phyloP scores from a whole-genome alignment of 2,113 vertebrate genomes.

The Tetrao urogallus region DNA sequence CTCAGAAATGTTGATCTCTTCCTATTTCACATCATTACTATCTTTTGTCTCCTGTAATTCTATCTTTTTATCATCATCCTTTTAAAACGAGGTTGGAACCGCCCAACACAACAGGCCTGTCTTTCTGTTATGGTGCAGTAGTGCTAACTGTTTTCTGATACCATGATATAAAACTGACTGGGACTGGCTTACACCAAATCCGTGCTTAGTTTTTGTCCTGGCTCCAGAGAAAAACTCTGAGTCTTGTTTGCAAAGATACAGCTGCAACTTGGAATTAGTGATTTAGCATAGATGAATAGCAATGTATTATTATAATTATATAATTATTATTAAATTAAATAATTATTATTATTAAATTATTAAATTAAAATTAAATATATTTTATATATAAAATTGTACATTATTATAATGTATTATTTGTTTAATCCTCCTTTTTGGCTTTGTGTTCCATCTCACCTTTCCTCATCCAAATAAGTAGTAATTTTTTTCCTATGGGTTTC shows the following conservation, averaged over 20 bases:
- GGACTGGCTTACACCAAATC: rapidly evolving
- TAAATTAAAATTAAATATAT: no score
- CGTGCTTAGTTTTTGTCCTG: neutral
- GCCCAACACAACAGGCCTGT: neutral
- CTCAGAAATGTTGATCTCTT: neutral
- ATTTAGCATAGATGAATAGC: neutral
- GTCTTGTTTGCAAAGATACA: neutral
- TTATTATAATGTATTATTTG: neutral
- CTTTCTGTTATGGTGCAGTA: neutral
- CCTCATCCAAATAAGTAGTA: neutral
- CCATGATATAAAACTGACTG: neutral
- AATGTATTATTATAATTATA: neutral
- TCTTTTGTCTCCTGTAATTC: neutral
- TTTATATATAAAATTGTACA: no score
- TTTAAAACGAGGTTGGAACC: neutral
- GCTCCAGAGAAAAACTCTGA: neutral
- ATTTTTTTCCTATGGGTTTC: neutral
- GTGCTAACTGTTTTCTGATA: neutral
- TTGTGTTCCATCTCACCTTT: neutral
- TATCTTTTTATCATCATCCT: neutral
- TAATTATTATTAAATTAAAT: no score
- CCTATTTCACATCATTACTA: neutral
- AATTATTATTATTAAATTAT: no score
- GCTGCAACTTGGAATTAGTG: neutral
- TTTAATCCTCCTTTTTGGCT: neutral